Conservation (phyloP, 2,888 invertebrate species). For the Andrena camellia region DNA sequence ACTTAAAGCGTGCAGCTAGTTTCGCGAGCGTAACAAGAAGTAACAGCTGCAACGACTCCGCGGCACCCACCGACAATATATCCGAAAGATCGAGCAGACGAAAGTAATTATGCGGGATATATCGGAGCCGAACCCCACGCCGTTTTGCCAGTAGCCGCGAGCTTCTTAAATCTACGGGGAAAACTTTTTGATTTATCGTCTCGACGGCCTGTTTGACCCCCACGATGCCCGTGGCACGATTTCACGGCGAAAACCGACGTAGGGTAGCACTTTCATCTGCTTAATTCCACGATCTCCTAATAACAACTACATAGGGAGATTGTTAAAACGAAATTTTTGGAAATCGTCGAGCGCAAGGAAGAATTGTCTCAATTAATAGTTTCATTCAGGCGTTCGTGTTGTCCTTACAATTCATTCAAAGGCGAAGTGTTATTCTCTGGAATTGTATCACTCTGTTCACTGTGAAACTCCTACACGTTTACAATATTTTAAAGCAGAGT, state of each 20-base stretch:
- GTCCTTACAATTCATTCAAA: too few relatives aligned
- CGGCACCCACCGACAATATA: conserved; percentile 63
- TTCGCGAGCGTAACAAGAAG: conserved; percentile 73
- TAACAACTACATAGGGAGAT: not conserved
- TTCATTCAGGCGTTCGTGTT: too few relatives aligned
- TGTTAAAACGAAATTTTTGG: not conserved
- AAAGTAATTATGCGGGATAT: conserved; percentile 81
- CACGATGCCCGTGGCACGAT: not conserved
- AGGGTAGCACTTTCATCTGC: not conserved
- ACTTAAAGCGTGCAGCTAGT: conserved; percentile 72
- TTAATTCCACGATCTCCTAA: not conserved
- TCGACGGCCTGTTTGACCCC: conserved; percentile 36
- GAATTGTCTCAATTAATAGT: not conserved
- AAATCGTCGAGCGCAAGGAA: not conserved
- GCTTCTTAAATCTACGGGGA: conserved; percentile 65
- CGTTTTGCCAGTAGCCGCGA: conserved; percentile 38
- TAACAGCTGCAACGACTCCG: conserved; percentile 76
- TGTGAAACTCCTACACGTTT: too few relatives aligned
- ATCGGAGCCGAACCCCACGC: conserved; percentile 69
- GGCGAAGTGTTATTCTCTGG: too few relatives aligned
- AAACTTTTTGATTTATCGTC: conserved; percentile 75
- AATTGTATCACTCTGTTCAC: too few relatives aligned
- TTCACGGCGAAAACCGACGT: not conserved
- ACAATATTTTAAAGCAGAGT: too few relatives aligned
- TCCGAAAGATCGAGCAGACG: conserved; percentile 69